A percentile compares a stretch with the other conserved stretches of the same genome.
Conservation (phyloP, 2,113 vertebrate genomes). For the Tursiops truncatus region DNA sequence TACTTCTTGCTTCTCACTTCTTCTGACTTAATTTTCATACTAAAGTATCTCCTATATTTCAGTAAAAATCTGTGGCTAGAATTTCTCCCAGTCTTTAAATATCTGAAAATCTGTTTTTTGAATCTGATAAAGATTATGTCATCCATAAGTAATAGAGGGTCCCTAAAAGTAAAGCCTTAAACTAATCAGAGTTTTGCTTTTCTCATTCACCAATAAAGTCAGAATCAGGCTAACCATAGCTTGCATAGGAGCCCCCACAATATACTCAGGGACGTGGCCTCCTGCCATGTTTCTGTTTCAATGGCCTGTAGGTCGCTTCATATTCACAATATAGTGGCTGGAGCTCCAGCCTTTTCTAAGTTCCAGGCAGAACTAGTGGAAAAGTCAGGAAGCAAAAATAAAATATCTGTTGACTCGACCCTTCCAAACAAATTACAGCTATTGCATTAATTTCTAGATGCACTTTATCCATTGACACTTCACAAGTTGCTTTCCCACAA, state of each 20-base stretch:
- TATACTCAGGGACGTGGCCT: background rate
- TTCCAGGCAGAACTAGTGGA: background rate
- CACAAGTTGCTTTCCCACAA: background rate
- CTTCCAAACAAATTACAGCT: background rate
- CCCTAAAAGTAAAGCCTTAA: background rate
- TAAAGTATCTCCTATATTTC: background rate
- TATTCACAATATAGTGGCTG: background rate
- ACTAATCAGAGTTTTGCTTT: background rate
- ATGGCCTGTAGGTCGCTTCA: background rate
- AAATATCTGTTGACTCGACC: accelerated
- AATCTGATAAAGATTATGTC: background rate
- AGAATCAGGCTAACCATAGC: background rate
- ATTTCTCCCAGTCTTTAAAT: background rate
- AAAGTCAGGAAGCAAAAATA: background rate
- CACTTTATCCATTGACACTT: accelerated
- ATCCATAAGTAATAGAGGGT: background rate
- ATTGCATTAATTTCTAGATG: background rate
- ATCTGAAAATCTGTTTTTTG: background rate
- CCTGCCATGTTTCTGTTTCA: background rate
- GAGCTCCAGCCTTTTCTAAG: background rate
- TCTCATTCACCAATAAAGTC: background rate
- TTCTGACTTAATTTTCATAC: background rate
- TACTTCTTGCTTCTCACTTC: background rate
- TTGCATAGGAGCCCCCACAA: background rate
- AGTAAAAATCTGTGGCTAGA: background rate